phyloP scores from a whole-genome alignment of 64 coral and sea anemone species.

The Stylophora pistillata region DNA sequence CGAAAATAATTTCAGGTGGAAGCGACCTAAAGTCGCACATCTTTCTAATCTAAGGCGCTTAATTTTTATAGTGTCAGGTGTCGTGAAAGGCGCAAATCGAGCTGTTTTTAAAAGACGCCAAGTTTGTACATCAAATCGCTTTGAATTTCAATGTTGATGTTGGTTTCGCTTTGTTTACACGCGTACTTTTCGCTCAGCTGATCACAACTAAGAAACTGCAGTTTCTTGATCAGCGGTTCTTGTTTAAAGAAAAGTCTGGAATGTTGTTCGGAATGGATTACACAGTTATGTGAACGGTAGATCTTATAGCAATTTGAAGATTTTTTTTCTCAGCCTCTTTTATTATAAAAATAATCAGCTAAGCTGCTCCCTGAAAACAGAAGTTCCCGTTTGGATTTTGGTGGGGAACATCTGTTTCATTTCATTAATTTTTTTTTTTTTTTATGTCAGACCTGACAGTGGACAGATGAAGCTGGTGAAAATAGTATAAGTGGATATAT shows the following conservation, averaged over 20 bases:
- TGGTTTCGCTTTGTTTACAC: conserved; percentile 44
- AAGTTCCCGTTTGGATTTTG: too few species aligned
- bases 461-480: too few species aligned
- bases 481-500: too few species aligned
- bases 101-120: background rate
- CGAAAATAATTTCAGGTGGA: conserved; percentile 67
- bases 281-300: too few species aligned
- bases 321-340: too few species aligned
- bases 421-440: too few species aligned
- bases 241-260: background rate
- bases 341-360: too few species aligned
- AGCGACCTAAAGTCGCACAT: conserved; percentile 55
- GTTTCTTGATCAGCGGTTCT: background rate
- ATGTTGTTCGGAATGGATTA: too few species aligned
- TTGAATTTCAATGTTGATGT: conserved; percentile 12
- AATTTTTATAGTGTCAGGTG: background rate
- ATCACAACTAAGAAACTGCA: background rate
- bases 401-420: too few species aligned
- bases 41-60: background rate
- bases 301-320: too few species aligned
- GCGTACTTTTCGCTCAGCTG: conserved; percentile 44
- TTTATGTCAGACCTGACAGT: too few species aligned
- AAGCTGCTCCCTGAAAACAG: too few species aligned
- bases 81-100: background rate
- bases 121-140: background rate